Evolutionary conservation across 2,888 invertebrate genomes (phyloP), one percentile per base, ranked within the genome.

Genomic region (Craniophora ligustri): DNA sequence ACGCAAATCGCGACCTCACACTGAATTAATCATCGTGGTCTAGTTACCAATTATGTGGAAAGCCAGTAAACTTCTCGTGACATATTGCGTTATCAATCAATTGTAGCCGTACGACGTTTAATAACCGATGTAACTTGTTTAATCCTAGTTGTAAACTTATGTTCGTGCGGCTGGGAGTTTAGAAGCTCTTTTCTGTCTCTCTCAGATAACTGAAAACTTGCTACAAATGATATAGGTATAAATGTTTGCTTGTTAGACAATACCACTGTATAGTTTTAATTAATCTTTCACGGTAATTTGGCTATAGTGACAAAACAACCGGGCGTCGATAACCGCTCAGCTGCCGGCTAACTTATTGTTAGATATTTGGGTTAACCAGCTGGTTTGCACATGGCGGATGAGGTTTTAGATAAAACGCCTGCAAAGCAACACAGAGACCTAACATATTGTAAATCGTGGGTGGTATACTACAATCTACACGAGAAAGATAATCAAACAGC

Each of bases 361-460:
- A 76, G 73, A 76, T 75, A 84, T 83, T 77, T 79, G 74, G 82
- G 79, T 80, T 79, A 69, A 72, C 73, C 85, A 85, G 84, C 78
- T 84, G 86, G 75, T 79, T 77, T 78, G 77, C 79, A 76, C 79
- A 77, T 78, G 82, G 78, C 74, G 58, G 65, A 71, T 76, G 72
- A 75, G 75, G 61, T 67, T 75, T 67, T 69, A 71, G 70, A 71
- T 75, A 67, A 75, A 70, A 67, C 65, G 60, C 62, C 58, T 61
- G 67, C 60, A 60, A 67, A 67, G 31, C 53, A 53, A 49, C 45
- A 53, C 55, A 58, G 42, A 11, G 28, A 67, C 18, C 7, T 32
- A 48, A 57, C 48, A 59, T 48, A 34, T 41, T 51, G 28, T 16
- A 39, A 38, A 32, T n/a, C 48, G 63, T 69, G 55, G 62, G 66